These are phyloP conservation scores for Agonopterix heracliana DNA, from an alignment of 2,888 invertebrate species.

Conservation along the genomic window DNA sequence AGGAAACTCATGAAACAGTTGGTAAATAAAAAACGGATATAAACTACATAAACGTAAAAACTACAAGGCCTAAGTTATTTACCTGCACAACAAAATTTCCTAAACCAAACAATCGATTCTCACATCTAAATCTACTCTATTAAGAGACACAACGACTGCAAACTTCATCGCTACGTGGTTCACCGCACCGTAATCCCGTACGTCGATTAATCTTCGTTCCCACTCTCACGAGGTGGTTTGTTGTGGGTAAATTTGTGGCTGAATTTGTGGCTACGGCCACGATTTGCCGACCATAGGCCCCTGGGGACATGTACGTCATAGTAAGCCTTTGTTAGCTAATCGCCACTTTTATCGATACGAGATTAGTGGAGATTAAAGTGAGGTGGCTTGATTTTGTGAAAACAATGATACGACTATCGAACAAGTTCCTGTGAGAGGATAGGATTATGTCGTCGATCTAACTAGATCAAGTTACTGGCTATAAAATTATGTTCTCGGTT, in stretches of 20 bases:
- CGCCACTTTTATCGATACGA: conserved; percentile 50
- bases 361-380: conserved; percentile 23
- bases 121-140: too few species aligned
- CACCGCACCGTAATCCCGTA: conserved; percentile 44
- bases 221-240: conserved; percentile 63
- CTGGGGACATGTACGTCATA: conserved; percentile 59
- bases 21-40: too few species aligned
- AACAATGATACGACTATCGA: too few species aligned
- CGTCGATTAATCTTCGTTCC: conserved; percentile 64
- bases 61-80: too few species aligned
- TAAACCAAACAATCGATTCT: too few species aligned
- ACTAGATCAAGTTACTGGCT: too few species aligned
- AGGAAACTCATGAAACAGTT: too few species aligned
- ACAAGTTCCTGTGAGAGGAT: too few species aligned
- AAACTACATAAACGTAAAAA: too few species aligned
- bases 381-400: neutral
- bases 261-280: conserved; percentile 64
- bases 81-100: too few species aligned
- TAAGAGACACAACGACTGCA: neutral
- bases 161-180: neutral
- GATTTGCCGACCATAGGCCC: conserved; percentile 58
- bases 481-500: too few species aligned
- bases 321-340: conserved; percentile 65
- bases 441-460: too few species aligned
- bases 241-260: conserved; percentile 58